Evolutionary conservation across 2,797 vertebrate species (phyloP).

Genomic region (Crenuchus spilurus): DNA sequence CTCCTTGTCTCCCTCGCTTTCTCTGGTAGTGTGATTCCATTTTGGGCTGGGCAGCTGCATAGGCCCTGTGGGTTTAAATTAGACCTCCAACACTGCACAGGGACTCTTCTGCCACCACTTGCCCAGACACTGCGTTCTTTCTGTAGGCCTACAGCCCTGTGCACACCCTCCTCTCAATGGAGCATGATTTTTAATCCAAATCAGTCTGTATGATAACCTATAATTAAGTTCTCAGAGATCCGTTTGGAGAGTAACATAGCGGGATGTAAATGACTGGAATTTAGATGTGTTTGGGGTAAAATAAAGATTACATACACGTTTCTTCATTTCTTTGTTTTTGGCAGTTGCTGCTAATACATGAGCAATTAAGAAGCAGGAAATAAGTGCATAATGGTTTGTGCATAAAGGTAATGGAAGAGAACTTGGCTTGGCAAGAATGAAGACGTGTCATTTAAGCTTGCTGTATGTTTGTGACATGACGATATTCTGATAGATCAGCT

Average conservation of each 20-base stretch:
- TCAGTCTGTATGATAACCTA: neutral
- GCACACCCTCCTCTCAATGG: neutral
- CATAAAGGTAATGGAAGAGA: neutral
- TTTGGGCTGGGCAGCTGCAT: constrained; percentile 82
- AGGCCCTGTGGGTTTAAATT: constrained; percentile 81
- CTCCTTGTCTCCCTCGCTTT: constrained; percentile 48
- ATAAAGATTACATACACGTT: neutral
- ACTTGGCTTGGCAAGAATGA: neutral
- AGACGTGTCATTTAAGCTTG: neutral
- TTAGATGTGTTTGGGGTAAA: neutral
- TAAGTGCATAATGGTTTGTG: neutral
- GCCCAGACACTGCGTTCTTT: constrained; percentile 19
- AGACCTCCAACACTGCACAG: constrained; percentile 72
- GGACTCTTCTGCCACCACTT: constrained; percentile 56
- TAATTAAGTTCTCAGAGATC: neutral
- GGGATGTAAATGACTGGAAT: neutral
- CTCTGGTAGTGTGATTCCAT: constrained; percentile 71
- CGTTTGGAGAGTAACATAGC: neutral
- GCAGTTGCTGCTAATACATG: too few relatives aligned
- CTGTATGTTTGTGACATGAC: neutral
- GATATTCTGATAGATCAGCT: constrained; percentile 2
- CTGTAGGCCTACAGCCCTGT: neutral
- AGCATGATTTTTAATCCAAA: constrained; percentile 1
- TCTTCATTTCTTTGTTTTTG: too few relatives aligned
- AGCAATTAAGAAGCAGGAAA: neutral